Evolutionary conservation across 1,140 invertebrate genomes (phyloP).

Genomic region (Gryon sp.): DNA sequence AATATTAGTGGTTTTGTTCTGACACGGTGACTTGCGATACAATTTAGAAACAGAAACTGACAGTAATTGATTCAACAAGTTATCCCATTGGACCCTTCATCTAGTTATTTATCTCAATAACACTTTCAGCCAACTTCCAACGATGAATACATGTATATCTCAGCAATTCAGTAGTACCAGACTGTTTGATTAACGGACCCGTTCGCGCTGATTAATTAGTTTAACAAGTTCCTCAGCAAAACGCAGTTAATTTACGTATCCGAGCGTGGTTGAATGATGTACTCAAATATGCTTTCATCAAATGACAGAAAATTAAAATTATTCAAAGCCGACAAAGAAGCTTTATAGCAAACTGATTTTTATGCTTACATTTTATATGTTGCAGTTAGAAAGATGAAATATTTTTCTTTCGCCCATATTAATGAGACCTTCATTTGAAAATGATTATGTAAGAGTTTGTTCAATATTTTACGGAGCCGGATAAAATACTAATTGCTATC

Average conservation of each 20-base stretch:
- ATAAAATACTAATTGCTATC: too few species aligned
- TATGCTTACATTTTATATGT: too few species aligned
- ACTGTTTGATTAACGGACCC: conserved; percentile 40
- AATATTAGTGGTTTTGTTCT: conserved; percentile 13
- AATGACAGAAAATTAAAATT: conserved; percentile 32
- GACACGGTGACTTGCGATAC: conserved; percentile 11
- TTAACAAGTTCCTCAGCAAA: conserved; percentile 33
- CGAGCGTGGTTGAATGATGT: conserved; percentile 5
- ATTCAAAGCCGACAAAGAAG: too few species aligned
- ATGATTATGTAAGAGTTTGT: too few species aligned
- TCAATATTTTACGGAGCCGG: too few species aligned
- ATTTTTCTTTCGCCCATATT: too few species aligned
- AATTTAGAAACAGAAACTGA: conserved; percentile 23
- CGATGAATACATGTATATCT: conserved; percentile 14
- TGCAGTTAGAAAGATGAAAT: too few species aligned
- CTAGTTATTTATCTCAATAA: conserved; percentile 42
- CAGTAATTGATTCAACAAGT: conserved; percentile 48
- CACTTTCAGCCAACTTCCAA: conserved; percentile 31
- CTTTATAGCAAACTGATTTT: too few species aligned
- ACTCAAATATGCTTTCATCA: conserved; percentile 17
- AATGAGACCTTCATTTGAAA: too few species aligned
- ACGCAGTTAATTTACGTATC: conserved; percentile 14
- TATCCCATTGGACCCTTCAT: conserved; percentile 22
- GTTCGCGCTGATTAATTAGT: conserved; percentile 46
- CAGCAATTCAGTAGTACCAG: conserved; percentile 17